Base-by-base conservation (phyloP, 2,888 invertebrate genomes). In the Tachina fera region DNA sequence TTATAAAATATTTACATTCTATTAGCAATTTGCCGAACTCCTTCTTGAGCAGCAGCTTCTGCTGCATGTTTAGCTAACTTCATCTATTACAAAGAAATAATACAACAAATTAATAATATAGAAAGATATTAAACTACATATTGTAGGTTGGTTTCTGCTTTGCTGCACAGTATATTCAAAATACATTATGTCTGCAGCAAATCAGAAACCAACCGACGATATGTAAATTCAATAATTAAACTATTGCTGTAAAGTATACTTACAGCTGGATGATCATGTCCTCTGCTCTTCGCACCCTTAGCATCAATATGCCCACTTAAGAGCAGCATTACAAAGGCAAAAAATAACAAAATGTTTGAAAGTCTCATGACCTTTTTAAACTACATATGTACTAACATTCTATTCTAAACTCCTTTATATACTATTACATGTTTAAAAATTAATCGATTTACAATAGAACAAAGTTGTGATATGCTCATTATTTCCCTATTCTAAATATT, bases 11-110 rank as follows among this genome's bases (percentile, higher is more conserved):
- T 1, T 58, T 68, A 68, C 1, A 51, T 53, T 53, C n/a, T 53
- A 1, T 43, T 6, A 14, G 43, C 53, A 11, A 53, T 0, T 45
- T 56, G 75, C 47, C 51, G 49, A 31, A 61, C 41, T 39, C 41
- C 41, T 68, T 68, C 68, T n/a, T 10, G 39, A 11, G 49, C 77
- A 77, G 60, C 49, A 2, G 3, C 68, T 9, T 41, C 68, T 22
- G 16, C 22, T 3, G 14, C 68, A 68, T 77, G 60, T 58, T 70
- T 77, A 16, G 49, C 60, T 14, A 70, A 9, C 9, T 9, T 4
- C 9, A 47, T 16, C 68, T 77, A 61, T 61, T 11, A 6, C 1
- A 60, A 22, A 22, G 19, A 41, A 16, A 58, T 9, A 39, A 76
- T 10, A 16, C 14, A 8, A 6, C 8, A 31, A 53, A 70, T 51